Conservation (phyloP, 2,888 invertebrate genomes). For the Gandaritis pyraliata region DNA sequence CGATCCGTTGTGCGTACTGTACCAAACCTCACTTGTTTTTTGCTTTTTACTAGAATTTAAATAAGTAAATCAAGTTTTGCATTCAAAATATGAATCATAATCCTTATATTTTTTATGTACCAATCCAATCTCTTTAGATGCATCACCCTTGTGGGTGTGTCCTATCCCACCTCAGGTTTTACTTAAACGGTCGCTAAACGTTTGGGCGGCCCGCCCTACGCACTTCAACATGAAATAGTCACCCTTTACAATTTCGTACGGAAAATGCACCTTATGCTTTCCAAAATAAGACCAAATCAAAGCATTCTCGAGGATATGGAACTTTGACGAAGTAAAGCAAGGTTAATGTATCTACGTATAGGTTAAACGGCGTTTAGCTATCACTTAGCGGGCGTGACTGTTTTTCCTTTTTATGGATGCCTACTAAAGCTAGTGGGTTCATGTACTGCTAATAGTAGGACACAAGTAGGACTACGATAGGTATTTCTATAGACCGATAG, state of each 20-base stretch:
- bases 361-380: constrained; percentile 72
- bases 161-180: constrained; percentile 68
- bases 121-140: constrained; percentile 17
- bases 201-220: constrained; percentile 84
- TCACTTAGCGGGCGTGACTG: constrained; percentile 66
- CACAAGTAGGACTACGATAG: background rate
- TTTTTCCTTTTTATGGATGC: constrained; percentile 52
- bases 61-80: too few species aligned
- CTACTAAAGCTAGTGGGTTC: constrained; percentile 25
- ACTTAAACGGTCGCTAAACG: constrained; percentile 83
- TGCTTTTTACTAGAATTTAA: too few species aligned
- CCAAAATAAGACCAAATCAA: constrained; percentile 44
- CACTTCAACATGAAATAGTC: constrained; percentile 61
- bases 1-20: too few species aligned
- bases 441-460: background rate
- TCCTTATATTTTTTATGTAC: background rate
- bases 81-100: background rate
- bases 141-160: constrained; percentile 74
- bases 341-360: constrained; percentile 68
- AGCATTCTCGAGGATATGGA: constrained; percentile 43
- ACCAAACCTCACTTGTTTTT: too few species aligned
- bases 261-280: constrained; percentile 53
- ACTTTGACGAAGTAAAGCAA: constrained; percentile 60
- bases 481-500: background rate
- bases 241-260: constrained; percentile 34